Percentiles rank a stretch among this genome's conserved stretches.
These are phyloP conservation scores for Pristiophorus japonicus DNA, from an alignment of 2,113 vertebrate genomes.

Conservation along the genomic window DNA sequence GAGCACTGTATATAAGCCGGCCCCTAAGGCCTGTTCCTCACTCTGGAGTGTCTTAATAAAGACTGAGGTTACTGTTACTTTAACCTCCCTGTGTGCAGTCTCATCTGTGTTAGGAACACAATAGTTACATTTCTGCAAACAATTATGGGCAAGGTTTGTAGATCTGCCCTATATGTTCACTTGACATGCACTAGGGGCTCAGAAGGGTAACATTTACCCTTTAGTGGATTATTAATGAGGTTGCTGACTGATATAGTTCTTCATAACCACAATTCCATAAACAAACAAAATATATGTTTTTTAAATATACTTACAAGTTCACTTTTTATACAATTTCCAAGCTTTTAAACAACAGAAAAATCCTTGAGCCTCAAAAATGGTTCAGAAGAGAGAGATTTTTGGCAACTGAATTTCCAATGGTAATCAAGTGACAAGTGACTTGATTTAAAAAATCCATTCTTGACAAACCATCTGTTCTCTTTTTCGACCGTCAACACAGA, in stretches of 20 bases:
- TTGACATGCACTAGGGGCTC: not conserved
- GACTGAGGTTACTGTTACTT: too few relatives aligned
- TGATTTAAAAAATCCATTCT: not conserved
- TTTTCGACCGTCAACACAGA: not conserved
- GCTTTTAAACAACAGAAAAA: not conserved
- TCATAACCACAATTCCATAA: not conserved
- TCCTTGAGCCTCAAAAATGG: not conserved
- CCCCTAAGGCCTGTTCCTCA: too few relatives aligned
- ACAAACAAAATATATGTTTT: not conserved
- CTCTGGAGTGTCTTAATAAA: too few relatives aligned
- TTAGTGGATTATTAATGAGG: not conserved
- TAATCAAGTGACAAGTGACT: not conserved
- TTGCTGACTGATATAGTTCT: not conserved
- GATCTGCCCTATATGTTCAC: not conserved
- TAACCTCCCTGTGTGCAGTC: too few relatives aligned
- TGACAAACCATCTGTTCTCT: not conserved
- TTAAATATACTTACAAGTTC: not conserved
- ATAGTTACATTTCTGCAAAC: not conserved
- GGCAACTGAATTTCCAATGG: too few relatives aligned
- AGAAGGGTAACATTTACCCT: not conserved
- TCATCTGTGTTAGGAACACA: too few relatives aligned
- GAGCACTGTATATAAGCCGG: too few relatives aligned
- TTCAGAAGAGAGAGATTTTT: not conserved
- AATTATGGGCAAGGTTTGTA: not conserved
- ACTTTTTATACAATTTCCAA: not conserved